Base-by-base conservation (phyloP, 2,113 vertebrate species). In the Panthera tigris region DNA sequence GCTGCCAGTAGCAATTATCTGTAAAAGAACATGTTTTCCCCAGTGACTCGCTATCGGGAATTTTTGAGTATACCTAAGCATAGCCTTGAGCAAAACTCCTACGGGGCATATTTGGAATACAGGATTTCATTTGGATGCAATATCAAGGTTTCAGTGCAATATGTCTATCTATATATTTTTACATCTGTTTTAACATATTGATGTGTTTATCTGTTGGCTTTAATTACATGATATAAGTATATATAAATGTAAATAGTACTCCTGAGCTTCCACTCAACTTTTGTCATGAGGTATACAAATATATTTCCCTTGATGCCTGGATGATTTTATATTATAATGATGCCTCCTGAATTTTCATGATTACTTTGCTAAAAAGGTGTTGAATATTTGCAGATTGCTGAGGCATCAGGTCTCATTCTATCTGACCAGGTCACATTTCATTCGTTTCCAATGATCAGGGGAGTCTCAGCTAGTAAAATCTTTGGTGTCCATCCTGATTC, bases 1-100 rank as follows among this genome's bases (percentile, higher is more conserved):
- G 99, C 99, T 99, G 99, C 99, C 99, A 99, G 99, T 99, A 99
- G 99, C 99, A 99, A 99, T 99, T 99, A 99, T 99, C 99, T 99
- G 98, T 99, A 99, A 99, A 99, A 99, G 99, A 99, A 99, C 99
- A 99, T 99, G 99, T 99, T 99, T 99, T 99, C 99, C 99, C 99
- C 97, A 14, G 92, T 99, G 99, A 99, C 99, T 99, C 98, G 97
- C 99, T 98, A 99, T 98, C 92, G 94, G 99, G 98, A 99, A 97
- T 98, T 99, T 98, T 98, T 98, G 96, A 99, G 99, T 98, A 98
- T 98, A 99, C 99, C 99, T 98, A 98, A 99, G 98, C 99, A 99
- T 99, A 99, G 99, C 99, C 99, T 98, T 99, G 98, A 99, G 99
- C 99, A 99, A 99, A 99, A 99, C 94, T 99, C 98, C 98, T 98